Evolutionary conservation across 2,113 vertebrate species (phyloP), one percentile per base, ranked within the genome.

Genomic region (Gymnorhina tibicen): DNA sequence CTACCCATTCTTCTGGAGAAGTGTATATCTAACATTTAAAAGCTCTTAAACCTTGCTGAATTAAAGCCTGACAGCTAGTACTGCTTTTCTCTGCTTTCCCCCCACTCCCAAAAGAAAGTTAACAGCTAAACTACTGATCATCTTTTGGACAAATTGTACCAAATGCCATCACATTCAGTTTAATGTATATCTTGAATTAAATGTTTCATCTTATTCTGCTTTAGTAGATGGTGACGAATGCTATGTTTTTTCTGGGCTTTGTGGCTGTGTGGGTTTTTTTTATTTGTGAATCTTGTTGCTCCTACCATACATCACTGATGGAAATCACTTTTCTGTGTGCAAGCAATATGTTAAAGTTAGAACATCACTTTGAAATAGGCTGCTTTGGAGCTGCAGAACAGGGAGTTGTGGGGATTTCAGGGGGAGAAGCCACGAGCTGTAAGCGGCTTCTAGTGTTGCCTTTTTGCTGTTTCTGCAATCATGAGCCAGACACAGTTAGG

Each of bases 191-290:
- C 10, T 91, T 14, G 12, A 69, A 76, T 52, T n/a, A 44, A 30
- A 56, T 58, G 16, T 15, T 85, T 64, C 3, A 24, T 53, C 30
- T 35, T 42, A 4, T 32, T 23, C 4, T 68, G 1, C 37, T 79
- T 80, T 21, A 4, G 27, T n/a, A 80, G 47, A 66, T 53, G 17
- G 12, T 33, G 47, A 44, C 17, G 4, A 78, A 83, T 4, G 3
- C 1, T 4, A 14, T 8, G 4, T 8, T 42, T 85, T 44, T n/a
- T 1, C 21, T 42, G 6, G 0, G 1, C 9, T n/a, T 79, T 67
- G 5, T 15, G 4, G 7, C 21, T 26, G 7, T 30, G 18, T 33
- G 22, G 2, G 2, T 10, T 20, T 21, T n/a, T 47, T 60, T 41
- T 16, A 9, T 60, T 52, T 60, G 22, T 10, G 17, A 82, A 55